Conservation (phyloP, 2,888 invertebrate species). For the Sympetrum striolatum region DNA sequence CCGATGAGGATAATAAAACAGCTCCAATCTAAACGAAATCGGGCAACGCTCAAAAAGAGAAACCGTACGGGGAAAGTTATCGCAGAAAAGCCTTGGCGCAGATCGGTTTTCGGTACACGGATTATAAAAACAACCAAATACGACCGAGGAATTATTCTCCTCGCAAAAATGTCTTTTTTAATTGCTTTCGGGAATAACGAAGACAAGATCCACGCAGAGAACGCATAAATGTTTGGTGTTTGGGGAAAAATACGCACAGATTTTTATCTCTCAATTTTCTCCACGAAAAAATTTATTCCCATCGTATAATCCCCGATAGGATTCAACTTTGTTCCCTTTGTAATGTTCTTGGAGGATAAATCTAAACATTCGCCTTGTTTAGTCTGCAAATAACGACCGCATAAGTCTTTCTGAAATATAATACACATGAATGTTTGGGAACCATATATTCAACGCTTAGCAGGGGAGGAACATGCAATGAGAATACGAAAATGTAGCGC, state of each 20-base stretch:
- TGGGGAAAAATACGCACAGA: neutral
- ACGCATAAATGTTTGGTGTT: neutral
- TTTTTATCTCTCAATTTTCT: neutral
- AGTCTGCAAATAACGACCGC: neutral
- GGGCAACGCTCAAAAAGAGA: neutral
- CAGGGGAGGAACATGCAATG: no score
- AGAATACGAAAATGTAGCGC: no score
- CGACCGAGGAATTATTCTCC: neutral
- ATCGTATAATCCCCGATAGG: neutral
- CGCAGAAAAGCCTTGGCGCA: neutral
- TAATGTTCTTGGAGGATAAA: neutral
- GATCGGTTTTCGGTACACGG: neutral
- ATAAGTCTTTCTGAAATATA: neutral
- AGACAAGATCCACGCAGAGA: neutral
- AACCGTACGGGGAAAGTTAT: neutral
- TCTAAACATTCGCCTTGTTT: neutral
- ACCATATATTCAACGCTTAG: no score
- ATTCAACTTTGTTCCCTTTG: neutral
- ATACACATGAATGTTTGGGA: neutral
- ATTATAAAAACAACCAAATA: neutral
- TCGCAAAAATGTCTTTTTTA: neutral
- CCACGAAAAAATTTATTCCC: neutral
- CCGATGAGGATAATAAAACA: neutral
- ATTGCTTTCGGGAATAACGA: neutral
- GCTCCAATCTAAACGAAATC: neutral